Evolutionary conservation across 2,797 vertebrate genomes (phyloP).

Genomic region (Pristis pectinata): DNA sequence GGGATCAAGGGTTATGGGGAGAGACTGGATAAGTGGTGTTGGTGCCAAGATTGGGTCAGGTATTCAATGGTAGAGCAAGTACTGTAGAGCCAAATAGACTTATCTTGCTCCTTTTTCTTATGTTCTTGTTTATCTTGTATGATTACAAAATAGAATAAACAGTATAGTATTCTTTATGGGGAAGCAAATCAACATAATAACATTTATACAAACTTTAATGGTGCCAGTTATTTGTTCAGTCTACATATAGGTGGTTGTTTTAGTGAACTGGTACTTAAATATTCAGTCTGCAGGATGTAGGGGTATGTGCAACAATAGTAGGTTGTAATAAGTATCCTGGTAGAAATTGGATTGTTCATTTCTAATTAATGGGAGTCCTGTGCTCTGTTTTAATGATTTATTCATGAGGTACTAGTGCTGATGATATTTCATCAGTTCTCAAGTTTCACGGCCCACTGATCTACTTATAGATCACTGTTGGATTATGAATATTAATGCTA

Average conservation of each 20-base stretch:
- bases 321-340: neutral
- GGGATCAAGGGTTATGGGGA: no score
- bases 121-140: no score
- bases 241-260: neutral
- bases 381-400: neutral
- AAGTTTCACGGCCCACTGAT: neutral
- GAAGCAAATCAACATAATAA: neutral
- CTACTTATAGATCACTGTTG: neutral
- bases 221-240: neutral
- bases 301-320: neutral
- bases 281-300: neutral
- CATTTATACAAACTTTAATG: neutral
- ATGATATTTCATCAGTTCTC: neutral
- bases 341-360: neutral
- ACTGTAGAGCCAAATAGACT: no score
- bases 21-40: no score
- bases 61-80: no score
- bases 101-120: no score
- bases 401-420: neutral
- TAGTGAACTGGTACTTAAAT: neutral
- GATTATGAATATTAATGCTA: neutral
- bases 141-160: neutral
- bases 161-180: neutral
- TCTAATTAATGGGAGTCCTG: neutral
- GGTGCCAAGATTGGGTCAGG: no score